Conservation (phyloP, 2,797 vertebrate species). For the Fundulus diaphanus region DNA sequence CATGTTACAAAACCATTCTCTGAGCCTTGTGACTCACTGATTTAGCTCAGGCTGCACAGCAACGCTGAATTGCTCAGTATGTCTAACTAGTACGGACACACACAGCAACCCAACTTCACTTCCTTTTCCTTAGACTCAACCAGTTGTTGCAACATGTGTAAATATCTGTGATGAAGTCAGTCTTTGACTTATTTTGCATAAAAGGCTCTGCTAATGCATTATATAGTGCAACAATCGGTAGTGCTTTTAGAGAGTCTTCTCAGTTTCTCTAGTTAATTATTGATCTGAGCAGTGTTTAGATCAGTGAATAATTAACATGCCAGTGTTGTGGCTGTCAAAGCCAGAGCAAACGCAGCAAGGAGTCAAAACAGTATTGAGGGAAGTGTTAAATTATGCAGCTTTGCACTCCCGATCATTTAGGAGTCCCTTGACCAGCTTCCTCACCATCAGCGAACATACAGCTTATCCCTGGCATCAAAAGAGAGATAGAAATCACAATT, state of each 20-base stretch:
- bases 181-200: constrained; percentile 20
- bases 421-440: constrained; percentile 49
- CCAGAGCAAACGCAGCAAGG: constrained; percentile 50
- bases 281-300: constrained; percentile 69
- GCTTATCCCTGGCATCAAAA: constrained; percentile 4
- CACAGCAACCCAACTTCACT: constrained; percentile 16
- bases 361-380: constrained; percentile 76
- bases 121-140: constrained; percentile 12
- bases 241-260: constrained; percentile 49
- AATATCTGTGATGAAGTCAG: constrained; percentile 28
- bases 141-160: constrained; percentile 6
- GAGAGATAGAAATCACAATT: neutral
- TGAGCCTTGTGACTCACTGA: constrained; percentile 8
- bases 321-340: constrained; percentile 62
- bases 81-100: constrained; percentile 10
- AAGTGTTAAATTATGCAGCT: constrained; percentile 74
- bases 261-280: constrained; percentile 71
- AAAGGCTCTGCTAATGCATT: constrained; percentile 29
- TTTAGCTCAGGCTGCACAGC: constrained; percentile 7
- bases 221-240: constrained; percentile 19
- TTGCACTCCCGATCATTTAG: constrained; percentile 56
- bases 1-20: constrained; percentile 20
- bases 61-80: neutral
- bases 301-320: constrained; percentile 76
- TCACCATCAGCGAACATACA: constrained; percentile 31